Evolutionary conservation across 2,113 vertebrate genomes (phyloP), one percentile per base, ranked within the genome.

Genomic region (Tichodroma muraria): DNA sequence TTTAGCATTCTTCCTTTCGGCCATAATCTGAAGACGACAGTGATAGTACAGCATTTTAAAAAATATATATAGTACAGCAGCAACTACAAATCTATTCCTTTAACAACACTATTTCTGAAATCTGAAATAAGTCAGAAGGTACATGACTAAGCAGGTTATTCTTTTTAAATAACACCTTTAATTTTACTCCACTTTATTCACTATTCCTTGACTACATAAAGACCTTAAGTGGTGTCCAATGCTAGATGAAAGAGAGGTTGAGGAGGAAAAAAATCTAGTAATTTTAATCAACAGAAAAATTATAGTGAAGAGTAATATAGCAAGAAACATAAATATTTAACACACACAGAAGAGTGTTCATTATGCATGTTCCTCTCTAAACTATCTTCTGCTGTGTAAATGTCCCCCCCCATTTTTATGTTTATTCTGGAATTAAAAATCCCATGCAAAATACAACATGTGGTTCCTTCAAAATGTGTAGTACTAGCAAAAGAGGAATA

Each of bases 1-100:
- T 97, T 99, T 99, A 97, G 98, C 98, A 95, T 98, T 99, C 98
- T 98, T 99, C 97, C 99, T 98, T 95, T 99, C 99, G 11, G 99
- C 99, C 99, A 99, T 99, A 98, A 99, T 99, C 99, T 99, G 95
- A 57, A 60, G 73, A 75, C 28, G 28, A 95, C 0, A 65, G 53
- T 33, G n/a, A 89, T 44, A 84, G 77, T 5, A 30, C 2, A 73
- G 35, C 31, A 15, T 28, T 88, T 18, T 4, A 38, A 42, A 52
- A 44, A 16, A 19, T 18, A 31, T 4, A 70, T 3, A 44, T 1
- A 77, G 4, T 37, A 35, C 22, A 75, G n/a, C 24, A 80, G 24
- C 37, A 87, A 40, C 37, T 63, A 57, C 16, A 65, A 50, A 59
- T 56, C 47, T 82, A 73, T 24, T 79, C 23, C 45, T 45, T 31